Base-by-base conservation (phyloP, 2,888 invertebrate genomes). In the Lithophane leautieri region DNA sequence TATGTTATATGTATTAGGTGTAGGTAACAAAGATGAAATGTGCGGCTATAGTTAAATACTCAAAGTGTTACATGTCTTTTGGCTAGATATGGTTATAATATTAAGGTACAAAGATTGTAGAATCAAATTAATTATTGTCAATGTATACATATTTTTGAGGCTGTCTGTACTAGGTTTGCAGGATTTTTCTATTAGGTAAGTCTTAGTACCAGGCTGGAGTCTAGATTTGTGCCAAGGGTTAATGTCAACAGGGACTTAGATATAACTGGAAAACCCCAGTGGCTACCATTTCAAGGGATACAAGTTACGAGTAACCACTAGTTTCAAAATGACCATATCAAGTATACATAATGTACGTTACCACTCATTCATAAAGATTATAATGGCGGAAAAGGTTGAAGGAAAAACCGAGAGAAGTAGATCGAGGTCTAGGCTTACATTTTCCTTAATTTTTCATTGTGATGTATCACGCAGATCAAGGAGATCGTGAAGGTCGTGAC, bases 391-490 rank as follows among this genome's bases (percentile, higher is more conserved):
- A 63, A 42, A 77, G 22, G 25, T 50, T 42, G 9, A n/a, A 63
- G 22, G 16, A 58, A 77, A 76, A 77, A 42, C 16, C 16, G 3
- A 4, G 19, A 42, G 47, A 78, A 47, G 25, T 19, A 72, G 16
- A 62, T 73, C 16, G 47, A 34, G 8, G 25, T 11, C 61, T 47
- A 66, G 47, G 61, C 42, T 54, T 62, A 67, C 50, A 61, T 50
- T 73, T 67, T 22, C 47, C 61, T 62, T 73, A 0, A 34, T 42
- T 78, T 78, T 76, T 78, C 22, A 16, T 78, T 14, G 77, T 70
- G 70, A 78, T 67, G 50, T 78, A 78, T 78, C 78, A 56, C 56
- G 40, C 34, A 62, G 78, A 73, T 73, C 73, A 67, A 78, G 42
- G 58, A 60, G 25, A 65, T 47, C 47, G 22, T 44, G 44, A 73